Percentiles rank a stretch among this genome's conserved stretches.
Evolutionary conservation across 2,888 invertebrate species (phyloP).

Genomic region (Brachyopa scutellaris): DNA sequence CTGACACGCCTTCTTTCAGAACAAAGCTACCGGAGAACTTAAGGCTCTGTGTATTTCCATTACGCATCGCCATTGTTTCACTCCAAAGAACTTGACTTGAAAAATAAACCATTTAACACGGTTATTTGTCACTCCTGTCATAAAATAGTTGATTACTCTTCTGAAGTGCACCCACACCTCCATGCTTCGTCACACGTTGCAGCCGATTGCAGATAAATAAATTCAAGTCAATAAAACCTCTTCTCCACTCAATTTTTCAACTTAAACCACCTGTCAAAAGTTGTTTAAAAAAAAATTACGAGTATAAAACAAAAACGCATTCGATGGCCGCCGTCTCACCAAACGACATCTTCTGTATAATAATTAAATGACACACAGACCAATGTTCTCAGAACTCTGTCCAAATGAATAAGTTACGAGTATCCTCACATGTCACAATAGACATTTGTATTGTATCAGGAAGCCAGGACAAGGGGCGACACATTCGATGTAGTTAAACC

Average conservation of each 20-base stretch:
- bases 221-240: constrained; percentile 4
- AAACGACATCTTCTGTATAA: constrained; percentile 47
- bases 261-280: constrained; percentile 13
- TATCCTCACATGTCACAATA: constrained; percentile 25
- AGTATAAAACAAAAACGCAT: no score
- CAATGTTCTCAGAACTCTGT: constrained; percentile 33
- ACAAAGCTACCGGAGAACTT: no score
- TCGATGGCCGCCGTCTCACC: constrained; percentile 48
- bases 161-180: neutral
- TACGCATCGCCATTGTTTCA: neutral
- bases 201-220: neutral
- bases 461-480: no score
- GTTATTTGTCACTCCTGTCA: neutral
- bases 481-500: constrained; percentile 11
- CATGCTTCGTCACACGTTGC: no score
- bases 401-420: constrained; percentile 31
- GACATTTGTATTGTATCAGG: neutral
- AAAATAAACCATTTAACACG: constrained; percentile 6
- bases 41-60: no score
- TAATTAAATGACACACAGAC: constrained; percentile 57
- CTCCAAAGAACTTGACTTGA: neutral
- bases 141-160: neutral
- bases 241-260: constrained; percentile 1
- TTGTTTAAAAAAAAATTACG: no score
- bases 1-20: no score